These are phyloP conservation scores for Psix sp. DNA, from an alignment of 1,140 invertebrate genomes.

Conservation along the genomic window DNA sequence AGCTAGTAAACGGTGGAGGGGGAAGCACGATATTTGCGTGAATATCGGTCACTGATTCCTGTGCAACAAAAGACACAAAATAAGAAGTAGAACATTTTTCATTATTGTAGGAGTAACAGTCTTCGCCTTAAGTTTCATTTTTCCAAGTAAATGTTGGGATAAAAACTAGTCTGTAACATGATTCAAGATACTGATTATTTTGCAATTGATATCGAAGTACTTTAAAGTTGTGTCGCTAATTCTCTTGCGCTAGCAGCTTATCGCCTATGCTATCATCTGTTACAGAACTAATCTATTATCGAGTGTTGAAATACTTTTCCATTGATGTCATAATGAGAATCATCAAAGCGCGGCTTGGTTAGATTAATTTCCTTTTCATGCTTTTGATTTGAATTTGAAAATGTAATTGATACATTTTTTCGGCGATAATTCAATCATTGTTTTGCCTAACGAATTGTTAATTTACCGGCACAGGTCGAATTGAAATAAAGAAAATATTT, in stretches of 20 bases:
- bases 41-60: conserved; percentile 32
- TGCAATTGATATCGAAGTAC: conserved; percentile 37
- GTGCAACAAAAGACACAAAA: conserved; percentile 27
- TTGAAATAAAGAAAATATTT: no score
- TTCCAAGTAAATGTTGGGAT: conserved; percentile 1
- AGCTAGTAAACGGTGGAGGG: conserved; percentile 21
- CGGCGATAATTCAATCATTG: no score
- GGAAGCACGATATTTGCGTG: conserved; percentile 19
- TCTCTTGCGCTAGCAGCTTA: conserved; percentile 14
- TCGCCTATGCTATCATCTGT: conserved; percentile 17
- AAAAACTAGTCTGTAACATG: conserved; percentile 20
- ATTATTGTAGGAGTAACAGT: conserved; percentile 19
- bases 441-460: no score
- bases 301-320: conserved; percentile 11
- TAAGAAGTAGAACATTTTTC: no score
- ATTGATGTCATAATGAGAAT: background rate
- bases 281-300: background rate
- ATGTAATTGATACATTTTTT: background rate
- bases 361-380: no score
- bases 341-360: no score
- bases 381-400: background rate
- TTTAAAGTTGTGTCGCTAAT: conserved; percentile 24
- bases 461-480: no score
- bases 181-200: conserved; percentile 32
- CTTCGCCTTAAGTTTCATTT: conserved; percentile 13